phyloP scores from a whole-genome alignment of 2,113 vertebrate species.

The Macrotus californicus region DNA sequence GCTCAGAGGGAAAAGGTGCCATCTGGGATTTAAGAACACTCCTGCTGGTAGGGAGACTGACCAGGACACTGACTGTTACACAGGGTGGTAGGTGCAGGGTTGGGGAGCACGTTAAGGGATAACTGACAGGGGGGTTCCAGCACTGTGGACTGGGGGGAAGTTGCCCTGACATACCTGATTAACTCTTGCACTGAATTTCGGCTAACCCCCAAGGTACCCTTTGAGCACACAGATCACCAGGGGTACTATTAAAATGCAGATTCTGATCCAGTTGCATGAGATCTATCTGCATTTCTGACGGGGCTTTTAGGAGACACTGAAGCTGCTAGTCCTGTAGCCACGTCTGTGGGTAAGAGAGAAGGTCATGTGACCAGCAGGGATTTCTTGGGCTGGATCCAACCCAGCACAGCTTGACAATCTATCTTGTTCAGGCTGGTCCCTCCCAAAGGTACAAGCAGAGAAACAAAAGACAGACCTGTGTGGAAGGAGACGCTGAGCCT shows the following conservation, averaged over 20 bases:
- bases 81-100: no score
- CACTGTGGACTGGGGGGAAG: not conserved
- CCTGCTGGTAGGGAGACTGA: not conserved
- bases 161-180: not conserved
- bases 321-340: fast-evolving
- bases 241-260: not conserved
- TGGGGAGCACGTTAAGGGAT: not conserved
- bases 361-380: not conserved
- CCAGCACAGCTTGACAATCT: not conserved
- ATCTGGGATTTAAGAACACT: not conserved
- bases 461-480: not conserved
- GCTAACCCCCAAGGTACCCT: not conserved
- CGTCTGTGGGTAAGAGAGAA: not conserved
- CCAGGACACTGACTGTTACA: not conserved
- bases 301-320: not conserved
- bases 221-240: not conserved
- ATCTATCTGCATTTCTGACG: not conserved
- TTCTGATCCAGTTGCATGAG: not conserved
- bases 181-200: not conserved
- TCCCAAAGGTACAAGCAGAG: not conserved
- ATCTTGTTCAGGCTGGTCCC: not conserved
- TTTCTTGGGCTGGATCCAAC: not conserved
- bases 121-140: not conserved
- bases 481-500: not conserved
- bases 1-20: not conserved